These are phyloP conservation scores for Bacillus rossius DNA, from an alignment of 1,140 invertebrate genomes.

Conservation along the genomic window DNA sequence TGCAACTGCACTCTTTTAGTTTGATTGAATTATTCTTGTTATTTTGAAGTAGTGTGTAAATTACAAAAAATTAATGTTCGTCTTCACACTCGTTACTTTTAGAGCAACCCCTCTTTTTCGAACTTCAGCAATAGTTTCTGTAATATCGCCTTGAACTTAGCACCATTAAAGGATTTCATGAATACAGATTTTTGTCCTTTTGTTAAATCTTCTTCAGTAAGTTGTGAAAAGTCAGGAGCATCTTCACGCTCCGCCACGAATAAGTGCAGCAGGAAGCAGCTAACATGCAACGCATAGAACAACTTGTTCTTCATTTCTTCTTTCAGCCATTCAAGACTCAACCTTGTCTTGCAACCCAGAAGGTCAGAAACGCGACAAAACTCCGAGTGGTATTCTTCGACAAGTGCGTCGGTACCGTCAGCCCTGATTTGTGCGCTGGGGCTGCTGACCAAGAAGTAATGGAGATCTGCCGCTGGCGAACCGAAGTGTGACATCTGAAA, in stretches of 20 bases:
- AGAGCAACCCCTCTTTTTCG: neutral
- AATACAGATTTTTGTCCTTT: neutral
- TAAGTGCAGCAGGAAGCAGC: neutral
- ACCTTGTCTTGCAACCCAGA: constrained; percentile 36
- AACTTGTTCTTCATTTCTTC: constrained; percentile 26
- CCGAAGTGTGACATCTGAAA: constrained; percentile 52
- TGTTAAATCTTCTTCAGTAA: neutral
- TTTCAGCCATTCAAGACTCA: constrained; percentile 39
- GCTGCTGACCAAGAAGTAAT: constrained; percentile 53
- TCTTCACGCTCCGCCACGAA: neutral
- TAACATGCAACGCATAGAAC: neutral
- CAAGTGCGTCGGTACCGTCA: constrained; percentile 33
- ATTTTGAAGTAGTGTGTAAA: no score
- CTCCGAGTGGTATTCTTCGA: constrained; percentile 38
- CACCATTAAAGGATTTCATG: neutral
- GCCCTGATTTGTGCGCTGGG: constrained; percentile 36
- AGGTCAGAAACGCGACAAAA: constrained; percentile 36
- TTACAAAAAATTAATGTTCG: no score
- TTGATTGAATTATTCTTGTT: no score
- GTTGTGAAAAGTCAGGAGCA: neutral
- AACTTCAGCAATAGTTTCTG: neutral
- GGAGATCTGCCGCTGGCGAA: constrained; percentile 48
- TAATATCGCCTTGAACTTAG: neutral
- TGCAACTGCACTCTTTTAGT: no score
- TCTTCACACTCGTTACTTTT: no score